These are phyloP conservation scores for Himalopsyche tibetana DNA, from an alignment of 2,888 invertebrate genomes.

Conservation along the genomic window DNA sequence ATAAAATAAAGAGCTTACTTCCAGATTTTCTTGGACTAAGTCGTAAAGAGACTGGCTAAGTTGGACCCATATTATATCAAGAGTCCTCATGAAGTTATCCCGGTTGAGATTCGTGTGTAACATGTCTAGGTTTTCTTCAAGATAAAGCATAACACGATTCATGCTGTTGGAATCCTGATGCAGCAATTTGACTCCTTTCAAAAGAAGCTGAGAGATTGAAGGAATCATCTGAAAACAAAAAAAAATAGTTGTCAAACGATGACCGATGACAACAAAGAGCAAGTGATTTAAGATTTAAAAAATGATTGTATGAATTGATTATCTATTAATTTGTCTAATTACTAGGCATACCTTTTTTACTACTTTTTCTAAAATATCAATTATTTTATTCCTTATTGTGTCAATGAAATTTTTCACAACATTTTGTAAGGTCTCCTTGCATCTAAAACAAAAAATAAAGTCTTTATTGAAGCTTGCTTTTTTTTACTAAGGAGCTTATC, in stretches of 20 bases:
- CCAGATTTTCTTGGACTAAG: constrained; percentile 87
- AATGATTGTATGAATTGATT: background rate
- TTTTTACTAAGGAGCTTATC: no score
- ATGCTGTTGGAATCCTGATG: constrained; percentile 88
- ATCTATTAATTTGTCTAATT: background rate
- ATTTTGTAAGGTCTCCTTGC: constrained; percentile 86
- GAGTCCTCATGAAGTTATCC: constrained; percentile 91
- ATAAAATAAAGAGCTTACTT: constrained; percentile 75
- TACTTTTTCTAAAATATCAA: constrained; percentile 89
- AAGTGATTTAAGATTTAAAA: background rate
- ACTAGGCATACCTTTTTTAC: constrained; percentile 82
- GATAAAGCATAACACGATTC: constrained; percentile 92
- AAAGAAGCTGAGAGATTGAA: constrained; percentile 84
- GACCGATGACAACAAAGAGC: background rate
- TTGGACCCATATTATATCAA: constrained; percentile 92
- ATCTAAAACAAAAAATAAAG: constrained; percentile 74
- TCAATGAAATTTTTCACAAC: constrained; percentile 93
- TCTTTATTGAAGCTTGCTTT: no score
- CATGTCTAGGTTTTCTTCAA: constrained; percentile 91
- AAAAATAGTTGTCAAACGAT: background rate
- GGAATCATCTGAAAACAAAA: constrained; percentile 81
- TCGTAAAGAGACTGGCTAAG: constrained; percentile 87
- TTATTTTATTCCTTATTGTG: constrained; percentile 91
- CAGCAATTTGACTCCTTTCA: constrained; percentile 89
- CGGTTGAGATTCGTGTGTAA: constrained; percentile 91